phyloP scores from a whole-genome alignment of 1,140 invertebrate species.

The Oryzaephilus surinamensis region DNA sequence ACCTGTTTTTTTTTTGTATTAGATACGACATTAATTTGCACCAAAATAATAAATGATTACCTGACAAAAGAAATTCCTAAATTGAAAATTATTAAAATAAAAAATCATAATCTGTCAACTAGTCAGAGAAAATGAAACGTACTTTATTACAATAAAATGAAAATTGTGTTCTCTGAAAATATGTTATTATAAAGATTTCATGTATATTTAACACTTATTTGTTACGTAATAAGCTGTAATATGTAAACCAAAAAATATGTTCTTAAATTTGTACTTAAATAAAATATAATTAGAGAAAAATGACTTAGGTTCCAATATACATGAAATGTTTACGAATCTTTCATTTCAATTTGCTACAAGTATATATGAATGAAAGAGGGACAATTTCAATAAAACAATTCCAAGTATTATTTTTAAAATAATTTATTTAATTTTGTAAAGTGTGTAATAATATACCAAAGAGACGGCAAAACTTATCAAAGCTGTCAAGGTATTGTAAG shows the following conservation, averaged over 20 bases:
- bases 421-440: conserved; percentile 31
- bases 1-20: conserved; percentile 14
- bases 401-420: conserved; percentile 10
- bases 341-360: no score
- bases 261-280: no score
- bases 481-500: conserved; percentile 34
- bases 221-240: no score
- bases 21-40: conserved; percentile 12
- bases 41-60: conserved; percentile 5
- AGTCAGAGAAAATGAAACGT: conserved; percentile 24
- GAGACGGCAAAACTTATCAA: conserved; percentile 32
- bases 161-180: conserved; percentile 8
- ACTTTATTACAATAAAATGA: conserved; percentile 13
- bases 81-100: conserved; percentile 6
- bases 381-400: no score
- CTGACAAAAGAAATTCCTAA: conserved; percentile 8
- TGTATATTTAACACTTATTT: neutral
- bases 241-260: no score
- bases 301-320: no score
- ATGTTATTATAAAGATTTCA: neutral
- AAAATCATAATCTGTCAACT: conserved; percentile 25
- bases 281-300: no score
- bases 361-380: no score
- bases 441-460: conserved; percentile 40
- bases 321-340: no score